These are phyloP conservation scores for Hyles lineata DNA, from an alignment of 2,888 invertebrate species.

Conservation along the genomic window DNA sequence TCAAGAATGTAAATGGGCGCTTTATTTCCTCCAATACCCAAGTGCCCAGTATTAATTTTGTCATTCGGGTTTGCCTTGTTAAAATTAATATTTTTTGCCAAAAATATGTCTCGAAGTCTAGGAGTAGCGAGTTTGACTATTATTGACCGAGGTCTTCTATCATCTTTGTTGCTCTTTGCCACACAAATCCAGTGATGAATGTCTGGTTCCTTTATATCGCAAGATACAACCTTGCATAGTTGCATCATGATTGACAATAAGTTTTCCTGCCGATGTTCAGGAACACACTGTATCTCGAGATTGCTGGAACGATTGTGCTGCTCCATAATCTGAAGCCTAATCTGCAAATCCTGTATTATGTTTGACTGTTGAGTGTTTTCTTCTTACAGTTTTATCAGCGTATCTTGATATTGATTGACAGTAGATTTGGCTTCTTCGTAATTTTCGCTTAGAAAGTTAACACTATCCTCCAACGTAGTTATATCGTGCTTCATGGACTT, in stretches of 20 bases:
- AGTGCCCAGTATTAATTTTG: constrained; percentile 8
- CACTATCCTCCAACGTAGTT: not conserved
- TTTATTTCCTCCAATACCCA: constrained; percentile 30
- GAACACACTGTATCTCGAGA: constrained; percentile 1
- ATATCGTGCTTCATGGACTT: not conserved
- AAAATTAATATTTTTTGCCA: constrained; percentile 18
- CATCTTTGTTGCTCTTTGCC: constrained; percentile 16
- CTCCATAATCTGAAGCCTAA: not conserved
- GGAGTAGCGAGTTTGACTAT: constrained; percentile 25
- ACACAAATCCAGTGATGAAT: constrained; percentile 1
- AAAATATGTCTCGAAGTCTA: constrained; percentile 27
- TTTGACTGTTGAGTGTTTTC: not conserved
- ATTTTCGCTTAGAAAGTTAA: not conserved
- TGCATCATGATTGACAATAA: not conserved
- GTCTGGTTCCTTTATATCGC: not conserved
- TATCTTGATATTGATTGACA: not conserved
- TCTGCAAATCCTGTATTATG: too few species aligned
- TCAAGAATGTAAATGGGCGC: constrained; percentile 30
- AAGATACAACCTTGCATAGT: not conserved
- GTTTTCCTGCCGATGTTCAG: not conserved
- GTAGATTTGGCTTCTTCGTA: not conserved
- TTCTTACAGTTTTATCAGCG: not conserved
- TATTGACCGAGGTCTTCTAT: constrained; percentile 23
- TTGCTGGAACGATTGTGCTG: not conserved
- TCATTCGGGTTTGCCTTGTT: constrained; percentile 25